phyloP scores from a whole-genome alignment of 1,140 invertebrate genomes.

The Conopomorpha cramerella region DNA sequence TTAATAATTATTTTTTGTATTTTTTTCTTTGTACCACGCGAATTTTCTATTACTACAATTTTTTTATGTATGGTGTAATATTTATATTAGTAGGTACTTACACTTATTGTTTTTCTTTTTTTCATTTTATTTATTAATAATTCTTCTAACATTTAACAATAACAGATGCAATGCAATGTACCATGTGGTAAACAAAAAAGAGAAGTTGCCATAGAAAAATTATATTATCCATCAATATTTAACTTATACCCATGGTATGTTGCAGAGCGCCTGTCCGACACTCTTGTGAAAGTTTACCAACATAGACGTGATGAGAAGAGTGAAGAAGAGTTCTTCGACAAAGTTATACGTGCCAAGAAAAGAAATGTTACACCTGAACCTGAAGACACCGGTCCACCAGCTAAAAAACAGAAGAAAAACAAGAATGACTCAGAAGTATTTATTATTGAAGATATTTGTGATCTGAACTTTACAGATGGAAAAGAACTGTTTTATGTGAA shows the following conservation, averaged over 20 bases:
- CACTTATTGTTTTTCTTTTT: no score
- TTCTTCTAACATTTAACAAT: not conserved
- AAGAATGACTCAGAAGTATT: slow-evolving; percentile 56
- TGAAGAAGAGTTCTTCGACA: slow-evolving; percentile 34
- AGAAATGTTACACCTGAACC: slow-evolving; percentile 18
- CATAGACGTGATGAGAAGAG: slow-evolving; percentile 34
- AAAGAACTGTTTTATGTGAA: slow-evolving; percentile 77
- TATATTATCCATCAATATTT: slow-evolving; percentile 15
- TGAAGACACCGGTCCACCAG: slow-evolving; percentile 4
- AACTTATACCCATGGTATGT: slow-evolving; percentile 58
- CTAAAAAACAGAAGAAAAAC: slow-evolving; percentile 30
- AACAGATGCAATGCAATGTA: slow-evolving; percentile 36
- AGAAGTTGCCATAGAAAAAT: slow-evolving; percentile 2
- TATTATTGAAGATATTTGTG: slow-evolving; percentile 74
- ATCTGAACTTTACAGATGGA: slow-evolving; percentile 60
- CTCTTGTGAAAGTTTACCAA: slow-evolving; percentile 38
- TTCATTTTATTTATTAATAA: no score
- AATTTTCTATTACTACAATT: no score
- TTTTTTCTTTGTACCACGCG: no score
- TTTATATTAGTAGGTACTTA: no score
- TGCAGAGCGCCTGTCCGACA: slow-evolving; percentile 58
- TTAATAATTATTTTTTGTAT: no score
- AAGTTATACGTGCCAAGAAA: slow-evolving; percentile 26
- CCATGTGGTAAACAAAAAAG: slow-evolving; percentile 28
- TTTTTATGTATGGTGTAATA: no score